Base-by-base conservation (phyloP, 2,888 invertebrate species). In the Aradus depressus region DNA sequence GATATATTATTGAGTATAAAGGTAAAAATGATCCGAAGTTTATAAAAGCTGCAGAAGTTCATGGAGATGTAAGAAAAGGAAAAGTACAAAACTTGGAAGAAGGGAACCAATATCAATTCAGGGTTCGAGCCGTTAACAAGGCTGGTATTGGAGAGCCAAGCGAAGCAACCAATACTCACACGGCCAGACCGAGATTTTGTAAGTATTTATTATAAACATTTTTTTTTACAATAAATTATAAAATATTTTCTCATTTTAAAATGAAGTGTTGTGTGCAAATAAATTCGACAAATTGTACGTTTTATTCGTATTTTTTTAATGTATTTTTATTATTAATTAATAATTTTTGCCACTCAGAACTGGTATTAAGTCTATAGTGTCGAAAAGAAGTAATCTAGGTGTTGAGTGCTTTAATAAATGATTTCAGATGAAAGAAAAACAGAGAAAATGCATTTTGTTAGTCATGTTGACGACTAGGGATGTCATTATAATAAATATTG, bases 31-130 rank as follows among this genome's bases (percentile, higher is more conserved):
- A 83, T 31, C 83, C 85, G 5, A 78, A 79, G 60, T 91, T 87
- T 68, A 80, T 84, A 25, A 91, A 90, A 71, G 88, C 84, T 16
- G 81, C 79, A 0, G 90, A 91, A 69, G 79, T 88, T 41, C 77
- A 81, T 58, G 92, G 91, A 49, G 85, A 87, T 54, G 71, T 80
- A 50, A 88, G 86, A 66, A 81, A 83, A 62, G 95, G 90, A 23
- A 82, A 85, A 6, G 92, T 97, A 0, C 84, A 84, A 0, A 85
- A 85, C 68, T 70, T 96, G 62, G 89, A 90, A 64, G 90, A 92
- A 70, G 92, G 92, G 18, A 90, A 90, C 68, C 91, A 92, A 64
- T 96, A 96, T 67, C 92, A 95, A 68, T 96, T 95, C 76, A 75
- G 92, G 28, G 79, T 93, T 2, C 76, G 87, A n/a, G 97, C 97